Conservation (phyloP, 1,140 invertebrate genomes). For the Teleogryllus occipitalis region DNA sequence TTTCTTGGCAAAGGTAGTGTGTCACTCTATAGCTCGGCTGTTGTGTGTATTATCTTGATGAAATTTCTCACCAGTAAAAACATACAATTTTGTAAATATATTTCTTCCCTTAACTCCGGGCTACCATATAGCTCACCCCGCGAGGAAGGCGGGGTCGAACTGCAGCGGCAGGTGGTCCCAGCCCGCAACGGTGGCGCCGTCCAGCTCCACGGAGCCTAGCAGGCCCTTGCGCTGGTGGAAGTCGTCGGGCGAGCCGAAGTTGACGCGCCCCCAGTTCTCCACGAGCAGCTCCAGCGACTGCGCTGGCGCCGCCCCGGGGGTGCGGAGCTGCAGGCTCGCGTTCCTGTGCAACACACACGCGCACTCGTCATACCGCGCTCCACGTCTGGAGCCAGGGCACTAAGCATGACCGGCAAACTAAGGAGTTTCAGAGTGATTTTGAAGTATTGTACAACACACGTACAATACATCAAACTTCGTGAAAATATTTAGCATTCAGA, state of each 20-base stretch:
- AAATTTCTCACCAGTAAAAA: too few species aligned
- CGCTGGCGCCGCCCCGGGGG: constrained; percentile 23
- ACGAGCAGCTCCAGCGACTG: constrained; percentile 45
- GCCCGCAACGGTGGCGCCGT: constrained; percentile 34
- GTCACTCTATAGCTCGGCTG: too few species aligned
- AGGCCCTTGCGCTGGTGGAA: constrained; percentile 44
- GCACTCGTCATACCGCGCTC: not conserved
- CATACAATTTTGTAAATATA: too few species aligned
- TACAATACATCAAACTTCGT: not conserved
- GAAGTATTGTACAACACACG: not conserved
- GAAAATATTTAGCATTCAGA: too few species aligned
- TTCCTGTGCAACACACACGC: constrained; percentile 11
- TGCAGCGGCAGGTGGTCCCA: constrained; percentile 46
- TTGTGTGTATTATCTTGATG: too few species aligned
- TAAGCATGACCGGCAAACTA: not conserved
- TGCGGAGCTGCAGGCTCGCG: constrained; percentile 9
- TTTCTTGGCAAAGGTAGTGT: too few species aligned
- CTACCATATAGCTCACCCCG: constrained; percentile 22
- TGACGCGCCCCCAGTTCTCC: constrained; percentile 50
- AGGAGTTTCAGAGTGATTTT: not conserved
- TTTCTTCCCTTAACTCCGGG: too few species aligned
- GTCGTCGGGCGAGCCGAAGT: constrained; percentile 38
- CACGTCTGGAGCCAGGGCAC: not conserved
- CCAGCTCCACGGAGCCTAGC: constrained; percentile 37
- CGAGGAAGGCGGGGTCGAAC: constrained; percentile 40